Conservation (phyloP, 2,888 invertebrate species). For the Caenorhabditis sp. region DNA sequence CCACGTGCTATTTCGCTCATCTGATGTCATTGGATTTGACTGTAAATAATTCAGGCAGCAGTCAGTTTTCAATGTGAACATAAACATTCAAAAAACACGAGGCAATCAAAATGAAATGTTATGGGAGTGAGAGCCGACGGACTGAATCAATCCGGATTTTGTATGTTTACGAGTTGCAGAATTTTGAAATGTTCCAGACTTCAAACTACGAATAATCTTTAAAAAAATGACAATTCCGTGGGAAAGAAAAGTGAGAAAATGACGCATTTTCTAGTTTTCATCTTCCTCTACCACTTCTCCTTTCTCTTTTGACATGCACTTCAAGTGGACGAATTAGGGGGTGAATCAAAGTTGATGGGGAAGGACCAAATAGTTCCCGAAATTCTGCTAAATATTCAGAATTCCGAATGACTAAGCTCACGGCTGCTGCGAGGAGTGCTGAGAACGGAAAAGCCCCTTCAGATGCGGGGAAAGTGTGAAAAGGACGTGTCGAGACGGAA, state of each 20-base stretch:
- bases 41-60: conserved; percentile 1
- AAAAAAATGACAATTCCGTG: not conserved
- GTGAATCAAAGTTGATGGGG: conserved; percentile 9
- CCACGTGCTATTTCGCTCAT: not conserved
- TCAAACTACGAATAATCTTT: too few relatives aligned
- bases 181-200: too few relatives aligned
- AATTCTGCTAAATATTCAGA: too few relatives aligned
- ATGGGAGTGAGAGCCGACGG: not conserved
- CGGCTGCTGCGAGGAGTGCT: too few relatives aligned
- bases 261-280: conserved; percentile 25
- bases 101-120: not conserved
- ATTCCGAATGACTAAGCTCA: not conserved
- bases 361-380: conserved; percentile 12
- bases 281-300: not conserved
- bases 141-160: conserved; percentile 24
- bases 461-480: conserved; percentile 17
- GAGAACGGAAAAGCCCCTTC: not conserved
- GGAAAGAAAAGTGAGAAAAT: conserved; percentile 7
- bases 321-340: not conserved
- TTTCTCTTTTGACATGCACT: not conserved
- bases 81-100: too few relatives aligned
- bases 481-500: conserved; percentile 20
- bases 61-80: too few relatives aligned
- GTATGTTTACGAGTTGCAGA: not conserved
- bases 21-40: not conserved